Evolutionary conservation across 2,888 invertebrate genomes (phyloP), one percentile per base, ranked within the genome.

Genomic region (Agrotis ipsilon): DNA sequence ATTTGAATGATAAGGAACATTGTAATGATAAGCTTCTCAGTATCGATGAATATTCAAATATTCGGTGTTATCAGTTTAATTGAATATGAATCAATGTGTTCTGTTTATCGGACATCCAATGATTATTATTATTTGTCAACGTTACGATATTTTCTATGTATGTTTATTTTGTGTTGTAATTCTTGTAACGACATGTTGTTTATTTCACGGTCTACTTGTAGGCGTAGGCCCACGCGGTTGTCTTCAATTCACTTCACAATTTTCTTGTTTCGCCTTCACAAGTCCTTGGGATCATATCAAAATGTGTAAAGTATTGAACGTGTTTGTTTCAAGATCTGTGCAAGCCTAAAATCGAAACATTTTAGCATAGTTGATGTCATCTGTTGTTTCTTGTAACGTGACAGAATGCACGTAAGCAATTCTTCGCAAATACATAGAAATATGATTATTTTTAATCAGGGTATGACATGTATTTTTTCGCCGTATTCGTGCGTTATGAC

Each of bases 191-290:
- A 69, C 75, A 80, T 80, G 77, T 81, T 81, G 78, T 82, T 80
- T 80, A 76, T 78, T 85, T 83, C 85, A 88, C 73, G 83, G 87
- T 76, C 72, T 81, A 64, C 68, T 64, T 79, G 89, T 89, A 79
- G 91, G 91, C 73, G 88, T 24, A 67, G 86, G 72, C 90, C 90
- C 88, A 91, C 91, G 83, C 82, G 66, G 68, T 81, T 78, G 74
- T 78, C 72, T 80, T 72, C 73, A 78, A 75, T 72, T 72, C 66
- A 72, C 55, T 46, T 68, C 27, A 63, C 55, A 80, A 80, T 84
- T 85, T 85, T 87, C 86, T 88, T 83, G 84, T 78, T 82, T 70
- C 74, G 78, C 87, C 82, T 84, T 87, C 78, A 82, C 76, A 82
- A 81, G 81, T 79, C 79, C 72, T 85, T 69, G 71, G 71, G 48